phyloP scores from a whole-genome alignment of 1,140 invertebrate species.

The Pogonomyrmex californicus region DNA sequence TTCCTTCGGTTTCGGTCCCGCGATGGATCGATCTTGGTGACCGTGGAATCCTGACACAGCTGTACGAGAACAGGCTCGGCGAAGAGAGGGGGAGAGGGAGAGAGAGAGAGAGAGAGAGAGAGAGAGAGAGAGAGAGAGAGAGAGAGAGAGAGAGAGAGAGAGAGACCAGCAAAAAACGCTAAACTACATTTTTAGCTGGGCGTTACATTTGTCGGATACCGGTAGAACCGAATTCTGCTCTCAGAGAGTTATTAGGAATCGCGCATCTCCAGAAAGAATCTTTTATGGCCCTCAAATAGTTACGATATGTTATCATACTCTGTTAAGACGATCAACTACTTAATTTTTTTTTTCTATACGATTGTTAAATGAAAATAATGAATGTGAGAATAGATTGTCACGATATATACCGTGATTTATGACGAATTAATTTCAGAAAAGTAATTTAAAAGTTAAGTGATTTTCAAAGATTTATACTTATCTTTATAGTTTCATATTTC shows the following conservation, averaged over 20 bases:
- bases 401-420: neutral
- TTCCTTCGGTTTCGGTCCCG: conserved; percentile 38
- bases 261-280: neutral
- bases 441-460: neutral
- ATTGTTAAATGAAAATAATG: neutral
- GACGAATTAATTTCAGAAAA: neutral
- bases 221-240: neutral
- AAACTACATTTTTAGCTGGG: conserved; percentile 76
- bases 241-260: conserved; percentile 55
- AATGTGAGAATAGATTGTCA: neutral
- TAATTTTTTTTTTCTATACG: neutral
- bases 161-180: conserved; percentile 68
- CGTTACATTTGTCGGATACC: conserved; percentile 81
- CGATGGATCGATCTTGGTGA: conserved; percentile 14
- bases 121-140: too few species aligned
- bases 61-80: conserved; percentile 54
- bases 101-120: too few species aligned
- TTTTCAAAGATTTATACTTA: neutral
- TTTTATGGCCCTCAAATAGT: conserved; percentile 12
- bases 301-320: neutral
- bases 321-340: neutral
- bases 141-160: too few species aligned
- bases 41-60: conserved; percentile 73
- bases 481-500: neutral
- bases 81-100: too few species aligned